Conservation (phyloP, 2,888 invertebrate genomes). For the Oxytorus armatus region DNA sequence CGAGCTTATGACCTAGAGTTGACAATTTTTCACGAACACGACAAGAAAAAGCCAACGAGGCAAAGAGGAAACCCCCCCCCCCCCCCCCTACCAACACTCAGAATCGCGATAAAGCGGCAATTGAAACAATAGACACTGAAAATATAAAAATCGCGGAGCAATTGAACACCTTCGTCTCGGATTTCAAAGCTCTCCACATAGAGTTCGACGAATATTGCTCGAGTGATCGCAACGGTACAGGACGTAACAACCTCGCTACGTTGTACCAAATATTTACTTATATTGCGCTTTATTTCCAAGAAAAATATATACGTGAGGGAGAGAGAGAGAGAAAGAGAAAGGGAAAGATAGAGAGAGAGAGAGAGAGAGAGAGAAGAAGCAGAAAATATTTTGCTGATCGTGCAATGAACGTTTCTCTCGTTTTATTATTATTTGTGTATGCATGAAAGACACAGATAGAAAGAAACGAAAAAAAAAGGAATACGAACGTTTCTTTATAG, state of each 20-base stretch:
- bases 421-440: constrained; percentile 26
- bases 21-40: too few species aligned
- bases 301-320: constrained; percentile 52
- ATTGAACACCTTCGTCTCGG: not conserved
- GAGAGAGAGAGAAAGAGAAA: constrained; percentile 28
- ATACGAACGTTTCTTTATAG: too few species aligned
- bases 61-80: not conserved
- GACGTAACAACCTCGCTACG: too few species aligned
- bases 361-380: constrained; percentile 18
- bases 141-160: too few species aligned
- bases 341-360: constrained; percentile 28
- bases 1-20: constrained; percentile 81
- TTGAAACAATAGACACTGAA: too few species aligned
- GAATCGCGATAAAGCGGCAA: too few species aligned
- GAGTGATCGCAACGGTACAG: not conserved
- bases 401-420: constrained; percentile 37
- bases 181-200: not conserved
- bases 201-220: not conserved
- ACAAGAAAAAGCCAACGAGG: not conserved
- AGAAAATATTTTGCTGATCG: constrained; percentile 25
- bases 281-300: constrained; percentile 39
- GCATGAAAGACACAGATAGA: constrained; percentile 30
- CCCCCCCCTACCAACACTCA: too few species aligned
- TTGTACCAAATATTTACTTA: not conserved
- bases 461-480: constrained; percentile 47